Evolutionary conservation across 1,140 invertebrate genomes (phyloP).

Genomic region (Aphaenogaster floridana): DNA sequence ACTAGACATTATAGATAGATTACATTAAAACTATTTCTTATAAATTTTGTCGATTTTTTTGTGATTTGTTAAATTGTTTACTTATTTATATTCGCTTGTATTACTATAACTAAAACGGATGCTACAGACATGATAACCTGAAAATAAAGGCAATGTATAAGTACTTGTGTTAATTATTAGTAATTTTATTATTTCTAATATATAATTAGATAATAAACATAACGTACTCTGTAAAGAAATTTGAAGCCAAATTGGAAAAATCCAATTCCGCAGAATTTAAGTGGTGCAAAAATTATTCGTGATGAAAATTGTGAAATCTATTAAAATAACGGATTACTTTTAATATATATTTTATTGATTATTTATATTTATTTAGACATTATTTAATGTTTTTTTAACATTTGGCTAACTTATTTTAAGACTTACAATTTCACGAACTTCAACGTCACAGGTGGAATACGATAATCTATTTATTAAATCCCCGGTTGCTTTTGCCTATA

Average conservation of each 20-base stretch:
- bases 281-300: neutral
- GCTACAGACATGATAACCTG: neutral
- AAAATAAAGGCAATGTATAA: neutral
- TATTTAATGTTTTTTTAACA: neutral
- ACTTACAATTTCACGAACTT: conserved; percentile 28
- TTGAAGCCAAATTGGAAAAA: conserved; percentile 41
- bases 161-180: neutral
- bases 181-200: neutral
- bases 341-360: neutral
- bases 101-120: conserved; percentile 19
- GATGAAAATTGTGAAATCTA: conserved; percentile 37
- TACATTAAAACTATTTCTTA: neutral
- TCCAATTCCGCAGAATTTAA: conserved; percentile 29
- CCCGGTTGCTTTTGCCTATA: neutral
- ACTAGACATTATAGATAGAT: neutral
- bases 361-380: neutral
- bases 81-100: neutral
- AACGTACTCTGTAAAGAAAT: neutral
- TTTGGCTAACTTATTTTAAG: neutral
- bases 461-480: conserved; percentile 20
- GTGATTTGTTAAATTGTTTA: neutral
- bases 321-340: neutral
- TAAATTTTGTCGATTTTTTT: neutral
- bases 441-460: neutral
- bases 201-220: neutral